Base-by-base conservation (phyloP, 2,797 vertebrate genomes). In the Sebastes taczanowskii region DNA sequence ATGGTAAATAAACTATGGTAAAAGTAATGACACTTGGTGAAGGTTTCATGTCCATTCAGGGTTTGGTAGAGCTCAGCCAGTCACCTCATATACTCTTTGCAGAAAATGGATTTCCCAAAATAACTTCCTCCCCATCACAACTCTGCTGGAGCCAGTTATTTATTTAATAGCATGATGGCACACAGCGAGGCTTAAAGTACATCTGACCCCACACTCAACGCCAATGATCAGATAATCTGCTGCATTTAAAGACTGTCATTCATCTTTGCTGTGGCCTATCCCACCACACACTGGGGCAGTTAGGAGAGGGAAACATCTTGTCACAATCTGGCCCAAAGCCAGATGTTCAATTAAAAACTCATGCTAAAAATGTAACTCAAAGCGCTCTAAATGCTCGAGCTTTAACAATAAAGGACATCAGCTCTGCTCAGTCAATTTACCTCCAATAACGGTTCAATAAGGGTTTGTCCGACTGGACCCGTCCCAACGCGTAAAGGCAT, bases 381-480 rank as follows among this genome's bases (percentile, higher is more conserved):
- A 73, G 11, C 0, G 10, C 53, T 42, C 46, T 11, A 42, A 63
- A 16, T 38, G 16, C 65, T 27, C 0, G 1, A 34, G 72, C 11
- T 52, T 6, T 3, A 52, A 65, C 42, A 58, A 34, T 29, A 52
- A 46, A 70, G 46, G 32, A 64, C 67, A 53, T 49, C 23, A 27
- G 77, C 49, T 75, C 63, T 64, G 49, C 35, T 77, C 32, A 18
- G 22, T 74, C 69, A 9, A 69, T 86, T 82, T 72, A 72, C 71
- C 62, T 59, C 72, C 77, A 72, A 62, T 83, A 77, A 49, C 9
- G 0, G 23, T 35, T 85, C 68, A 49, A 65, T 63, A 63, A 74
- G 62, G 63, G 25, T 84, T 84, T 66, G 68, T 77, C 77, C 14
- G 3, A 78, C 46, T 63, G 71, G 35, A 60, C 63, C 70, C 27